A percentile compares a stretch with the other conserved stretches of the same genome.
These are phyloP conservation scores for Cerastis leucographa DNA, from an alignment of 2,888 invertebrate species.

Conservation along the genomic window DNA sequence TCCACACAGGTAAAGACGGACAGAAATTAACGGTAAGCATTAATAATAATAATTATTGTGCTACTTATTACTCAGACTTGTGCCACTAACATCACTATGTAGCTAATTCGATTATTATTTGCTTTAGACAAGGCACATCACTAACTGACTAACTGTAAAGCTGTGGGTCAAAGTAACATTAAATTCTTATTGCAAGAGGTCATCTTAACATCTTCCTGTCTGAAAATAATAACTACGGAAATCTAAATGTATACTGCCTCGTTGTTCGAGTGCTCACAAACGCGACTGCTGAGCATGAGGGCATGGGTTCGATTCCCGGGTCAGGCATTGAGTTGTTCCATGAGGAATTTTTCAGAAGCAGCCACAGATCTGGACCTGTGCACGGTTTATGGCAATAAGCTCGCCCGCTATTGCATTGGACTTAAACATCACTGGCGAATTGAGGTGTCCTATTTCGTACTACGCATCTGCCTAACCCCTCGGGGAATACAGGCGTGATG, in stretches of 20 bases:
- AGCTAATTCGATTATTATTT: slow-evolving; percentile 46
- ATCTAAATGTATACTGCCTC: neutral
- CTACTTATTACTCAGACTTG: slow-evolving; percentile 36
- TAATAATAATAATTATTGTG: slow-evolving; percentile 44
- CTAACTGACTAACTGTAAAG: slow-evolving; percentile 38
- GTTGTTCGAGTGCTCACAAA: no score
- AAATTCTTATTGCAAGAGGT: slow-evolving; percentile 25
- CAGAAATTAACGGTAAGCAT: slow-evolving; percentile 55
- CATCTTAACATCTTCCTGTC: slow-evolving; percentile 8
- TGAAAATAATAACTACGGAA: neutral
- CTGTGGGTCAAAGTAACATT: slow-evolving; percentile 33
- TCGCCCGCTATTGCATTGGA: no score
- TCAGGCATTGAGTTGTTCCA: no score
- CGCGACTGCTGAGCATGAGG: no score
- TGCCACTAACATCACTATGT: slow-evolving; percentile 39
- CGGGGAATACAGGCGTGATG: no score
- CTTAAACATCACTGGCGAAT: no score
- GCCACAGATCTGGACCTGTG: no score
- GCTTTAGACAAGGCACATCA: slow-evolving; percentile 49
- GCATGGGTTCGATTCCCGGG: no score
- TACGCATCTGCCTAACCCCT: no score
- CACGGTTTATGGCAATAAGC: no score
- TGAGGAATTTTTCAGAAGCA: no score
- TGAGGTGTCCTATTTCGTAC: no score
- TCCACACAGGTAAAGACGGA: neutral